Evolutionary conservation across 2,113 vertebrate genomes (phyloP).

Genomic region (Thunnus maccoyii): DNA sequence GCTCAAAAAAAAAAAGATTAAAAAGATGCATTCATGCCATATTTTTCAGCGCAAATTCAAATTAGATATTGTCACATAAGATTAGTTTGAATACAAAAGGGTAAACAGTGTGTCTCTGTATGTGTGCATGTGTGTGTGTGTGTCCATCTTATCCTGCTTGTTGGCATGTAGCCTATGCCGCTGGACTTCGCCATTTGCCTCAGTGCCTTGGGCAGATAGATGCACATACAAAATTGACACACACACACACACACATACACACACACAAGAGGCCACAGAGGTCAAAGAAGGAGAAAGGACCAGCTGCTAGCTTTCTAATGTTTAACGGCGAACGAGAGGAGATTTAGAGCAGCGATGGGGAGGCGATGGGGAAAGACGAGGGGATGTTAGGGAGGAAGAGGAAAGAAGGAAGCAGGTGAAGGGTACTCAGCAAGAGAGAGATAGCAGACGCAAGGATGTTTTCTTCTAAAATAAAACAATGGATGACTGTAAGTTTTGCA

Average conservation of each 20-base stretch:
- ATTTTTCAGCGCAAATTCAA: neutral
- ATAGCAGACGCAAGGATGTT: neutral
- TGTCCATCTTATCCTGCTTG: conserved; percentile 7
- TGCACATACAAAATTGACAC: neutral
- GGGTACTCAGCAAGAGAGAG: too few relatives aligned
- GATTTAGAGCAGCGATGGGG: conserved; percentile 7
- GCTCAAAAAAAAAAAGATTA: neutral
- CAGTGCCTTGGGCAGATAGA: conserved; percentile 37
- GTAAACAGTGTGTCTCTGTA: neutral
- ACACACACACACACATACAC: conserved; percentile 10
- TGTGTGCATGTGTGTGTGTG: neutral
- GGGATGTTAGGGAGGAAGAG: neutral
- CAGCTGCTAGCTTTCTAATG: conserved; percentile 51
- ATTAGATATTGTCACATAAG: neutral
- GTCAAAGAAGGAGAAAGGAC: conserved; percentile 66
- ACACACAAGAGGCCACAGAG: conserved; percentile 28
- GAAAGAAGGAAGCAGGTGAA: neutral
- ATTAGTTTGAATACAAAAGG: neutral
- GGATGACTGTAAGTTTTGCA: neutral
- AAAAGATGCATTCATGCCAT: neutral
- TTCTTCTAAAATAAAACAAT: neutral
- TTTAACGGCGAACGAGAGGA: conserved; percentile 33
- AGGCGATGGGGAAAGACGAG: neutral
- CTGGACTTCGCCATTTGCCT: conserved; percentile 42
- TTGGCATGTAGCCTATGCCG: conserved; percentile 30